These are phyloP conservation scores for Cepaea hortensis DNA, from an alignment of 2,888 invertebrate species.

Conservation along the genomic window DNA sequence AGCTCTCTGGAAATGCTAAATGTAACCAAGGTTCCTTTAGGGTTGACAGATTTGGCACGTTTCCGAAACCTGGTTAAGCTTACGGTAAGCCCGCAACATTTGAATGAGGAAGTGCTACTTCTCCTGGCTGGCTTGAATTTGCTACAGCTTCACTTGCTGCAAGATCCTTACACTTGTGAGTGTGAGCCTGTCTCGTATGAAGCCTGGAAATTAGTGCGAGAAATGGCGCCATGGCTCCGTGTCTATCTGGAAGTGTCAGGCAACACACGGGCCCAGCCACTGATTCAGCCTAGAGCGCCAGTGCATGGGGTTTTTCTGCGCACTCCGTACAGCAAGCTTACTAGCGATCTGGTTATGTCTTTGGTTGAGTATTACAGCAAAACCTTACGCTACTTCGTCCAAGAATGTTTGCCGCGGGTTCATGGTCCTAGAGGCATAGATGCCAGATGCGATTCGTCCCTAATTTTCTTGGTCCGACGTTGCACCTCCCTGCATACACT, in stretches of 20 bases:
- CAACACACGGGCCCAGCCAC: slow-evolving; percentile 71
- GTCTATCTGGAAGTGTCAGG: slow-evolving; percentile 85
- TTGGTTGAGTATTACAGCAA: slow-evolving; percentile 81
- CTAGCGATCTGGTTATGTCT: slow-evolving; percentile 79
- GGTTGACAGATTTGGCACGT: slow-evolving; percentile 85
- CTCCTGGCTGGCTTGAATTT: slow-evolving; percentile 82
- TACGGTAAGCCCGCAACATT: slow-evolving; percentile 80
- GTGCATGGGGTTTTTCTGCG: slow-evolving; percentile 83
- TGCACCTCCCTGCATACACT: slow-evolving; percentile 84
- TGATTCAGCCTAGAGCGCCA: slow-evolving; percentile 84
- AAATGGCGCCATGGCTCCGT: slow-evolving; percentile 81
- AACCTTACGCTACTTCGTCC: slow-evolving; percentile 80
- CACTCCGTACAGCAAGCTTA: slow-evolving; percentile 81
- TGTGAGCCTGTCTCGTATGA: slow-evolving; percentile 67
- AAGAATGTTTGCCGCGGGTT: slow-evolving; percentile 83
- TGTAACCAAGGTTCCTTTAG: slow-evolving; percentile 81
- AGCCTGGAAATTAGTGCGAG: slow-evolving; percentile 79
- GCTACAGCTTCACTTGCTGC: slow-evolving; percentile 84
- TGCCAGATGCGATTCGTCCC: slow-evolving; percentile 83
- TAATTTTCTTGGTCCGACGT: slow-evolving; percentile 83
- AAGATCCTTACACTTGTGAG: slow-evolving; percentile 79
- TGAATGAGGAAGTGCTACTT: slow-evolving; percentile 84
- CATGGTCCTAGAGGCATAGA: slow-evolving; percentile 83
- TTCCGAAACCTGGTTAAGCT: slow-evolving; percentile 84
- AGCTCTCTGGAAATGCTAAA: slow-evolving; percentile 84